Evolutionary conservation across 2,797 vertebrate genomes (phyloP).

Genomic region (Myioborus miniatus): DNA sequence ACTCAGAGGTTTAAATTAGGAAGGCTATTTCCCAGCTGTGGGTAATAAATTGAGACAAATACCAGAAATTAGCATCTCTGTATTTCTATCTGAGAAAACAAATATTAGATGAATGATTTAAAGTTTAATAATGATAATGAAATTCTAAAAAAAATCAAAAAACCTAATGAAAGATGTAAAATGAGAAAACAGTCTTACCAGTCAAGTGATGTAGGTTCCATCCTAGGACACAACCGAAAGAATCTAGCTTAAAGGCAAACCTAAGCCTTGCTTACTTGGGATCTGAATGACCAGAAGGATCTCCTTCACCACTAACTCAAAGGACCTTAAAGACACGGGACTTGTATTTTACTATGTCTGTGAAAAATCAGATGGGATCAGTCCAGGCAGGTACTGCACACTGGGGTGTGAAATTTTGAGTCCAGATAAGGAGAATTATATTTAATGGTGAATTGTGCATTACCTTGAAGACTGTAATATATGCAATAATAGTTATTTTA

Average conservation of each 20-base stretch:
- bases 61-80: background rate
- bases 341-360: background rate
- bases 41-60: background rate
- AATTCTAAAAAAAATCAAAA: fast-evolving
- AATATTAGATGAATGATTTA: background rate
- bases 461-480: background rate
- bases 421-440: background rate
- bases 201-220: background rate
- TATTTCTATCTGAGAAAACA: background rate
- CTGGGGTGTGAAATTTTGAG: background rate
- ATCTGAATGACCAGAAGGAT: background rate
- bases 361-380: background rate
- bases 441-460: background rate
- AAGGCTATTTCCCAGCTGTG: background rate
- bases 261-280: background rate
- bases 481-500: background rate
- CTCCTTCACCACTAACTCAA: background rate
- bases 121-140: background rate
- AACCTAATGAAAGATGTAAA: background rate
- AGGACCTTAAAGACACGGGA: background rate
- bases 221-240: background rate
- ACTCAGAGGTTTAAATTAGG: background rate
- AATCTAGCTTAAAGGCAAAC: background rate
- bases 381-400: background rate
- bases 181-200: background rate